These are phyloP conservation scores for Dasysyrphus tricinctus DNA, from an alignment of 2,888 invertebrate species.

Conservation along the genomic window DNA sequence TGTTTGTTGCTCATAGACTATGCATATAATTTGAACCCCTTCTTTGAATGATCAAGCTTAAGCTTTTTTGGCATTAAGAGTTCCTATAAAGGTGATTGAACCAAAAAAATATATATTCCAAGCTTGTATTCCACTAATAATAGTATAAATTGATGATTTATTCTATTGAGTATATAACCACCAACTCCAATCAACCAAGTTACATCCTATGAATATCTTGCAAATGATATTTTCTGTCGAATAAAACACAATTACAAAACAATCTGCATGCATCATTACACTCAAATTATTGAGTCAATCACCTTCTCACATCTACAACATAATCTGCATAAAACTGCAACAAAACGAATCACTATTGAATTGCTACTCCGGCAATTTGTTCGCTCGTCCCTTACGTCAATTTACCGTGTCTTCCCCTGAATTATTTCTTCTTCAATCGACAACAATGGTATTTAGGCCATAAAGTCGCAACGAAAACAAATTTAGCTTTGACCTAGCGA, in stretches of 20 bases:
- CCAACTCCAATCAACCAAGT: background rate
- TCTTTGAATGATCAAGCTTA: too few species aligned
- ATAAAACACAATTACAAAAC: background rate
- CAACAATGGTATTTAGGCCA: constrained; percentile 60
- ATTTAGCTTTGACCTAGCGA: constrained; percentile 55
- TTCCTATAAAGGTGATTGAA: too few species aligned
- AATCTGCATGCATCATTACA: constrained; percentile 54
- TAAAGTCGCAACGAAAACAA: constrained; percentile 61
- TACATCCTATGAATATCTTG: background rate
- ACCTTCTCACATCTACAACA: constrained; percentile 9
- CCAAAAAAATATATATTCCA: too few species aligned
- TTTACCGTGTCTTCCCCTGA: background rate
- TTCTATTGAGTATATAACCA: too few species aligned
- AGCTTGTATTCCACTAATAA: too few species aligned
- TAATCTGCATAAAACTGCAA: constrained; percentile 10
- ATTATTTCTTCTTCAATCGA: background rate
- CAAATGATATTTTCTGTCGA: background rate
- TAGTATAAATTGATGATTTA: too few species aligned
- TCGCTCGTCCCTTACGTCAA: background rate
- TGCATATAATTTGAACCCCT: too few species aligned
- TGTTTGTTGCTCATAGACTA: too few species aligned
- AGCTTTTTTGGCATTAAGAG: too few species aligned
- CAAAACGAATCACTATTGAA: background rate
- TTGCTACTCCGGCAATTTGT: constrained; percentile 6
- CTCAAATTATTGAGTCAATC: constrained; percentile 67